A percentile compares a stretch with the other conserved stretches of the same genome.
These are phyloP conservation scores for Cryptocephalus moraei DNA, from an alignment of 2,888 invertebrate genomes.

Conservation along the genomic window DNA sequence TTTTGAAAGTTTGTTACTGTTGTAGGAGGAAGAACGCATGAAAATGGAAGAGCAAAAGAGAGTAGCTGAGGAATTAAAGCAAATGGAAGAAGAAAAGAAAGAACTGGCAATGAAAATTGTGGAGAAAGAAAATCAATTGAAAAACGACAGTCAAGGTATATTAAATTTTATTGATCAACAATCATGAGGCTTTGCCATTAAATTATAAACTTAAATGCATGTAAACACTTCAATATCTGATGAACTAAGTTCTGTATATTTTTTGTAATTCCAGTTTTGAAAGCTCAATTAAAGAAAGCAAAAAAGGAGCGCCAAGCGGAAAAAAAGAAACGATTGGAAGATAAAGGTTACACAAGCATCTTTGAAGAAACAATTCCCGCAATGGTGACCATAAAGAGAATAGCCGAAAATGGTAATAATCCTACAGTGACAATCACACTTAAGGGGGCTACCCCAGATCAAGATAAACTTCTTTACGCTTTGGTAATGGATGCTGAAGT, in stretches of 20 bases:
- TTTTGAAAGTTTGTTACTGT: background rate
- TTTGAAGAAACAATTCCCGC: constrained; percentile 38
- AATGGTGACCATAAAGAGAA: constrained; percentile 64
- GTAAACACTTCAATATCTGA: too few relatives aligned
- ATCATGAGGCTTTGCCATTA: too few relatives aligned
- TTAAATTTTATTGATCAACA: too few relatives aligned
- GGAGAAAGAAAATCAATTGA: constrained; percentile 13
- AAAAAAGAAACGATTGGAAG: constrained; percentile 9
- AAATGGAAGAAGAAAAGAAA: constrained; percentile 26
- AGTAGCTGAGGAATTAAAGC: constrained; percentile 17
- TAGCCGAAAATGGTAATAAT: constrained; percentile 55
- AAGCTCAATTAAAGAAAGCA: constrained; percentile 24
- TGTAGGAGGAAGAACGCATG: constrained; percentile 28
- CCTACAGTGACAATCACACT: constrained; percentile 69
- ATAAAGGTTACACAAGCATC: constrained; percentile 13
- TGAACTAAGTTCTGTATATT: too few relatives aligned
- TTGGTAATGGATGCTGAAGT: constrained; percentile 51
- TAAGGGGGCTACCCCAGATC: constrained; percentile 61
- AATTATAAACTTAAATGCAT: too few relatives aligned
- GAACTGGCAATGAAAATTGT: constrained; percentile 26
- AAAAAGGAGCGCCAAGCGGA: constrained; percentile 18
- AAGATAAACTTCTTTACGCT: constrained; percentile 64
- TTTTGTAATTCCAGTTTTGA: too few relatives aligned
- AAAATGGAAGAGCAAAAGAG: constrained; percentile 22
- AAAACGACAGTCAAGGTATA: background rate